These are phyloP conservation scores for Rhinichthys klamathensis DNA, from an alignment of 2,113 vertebrate species.

Conservation along the genomic window DNA sequence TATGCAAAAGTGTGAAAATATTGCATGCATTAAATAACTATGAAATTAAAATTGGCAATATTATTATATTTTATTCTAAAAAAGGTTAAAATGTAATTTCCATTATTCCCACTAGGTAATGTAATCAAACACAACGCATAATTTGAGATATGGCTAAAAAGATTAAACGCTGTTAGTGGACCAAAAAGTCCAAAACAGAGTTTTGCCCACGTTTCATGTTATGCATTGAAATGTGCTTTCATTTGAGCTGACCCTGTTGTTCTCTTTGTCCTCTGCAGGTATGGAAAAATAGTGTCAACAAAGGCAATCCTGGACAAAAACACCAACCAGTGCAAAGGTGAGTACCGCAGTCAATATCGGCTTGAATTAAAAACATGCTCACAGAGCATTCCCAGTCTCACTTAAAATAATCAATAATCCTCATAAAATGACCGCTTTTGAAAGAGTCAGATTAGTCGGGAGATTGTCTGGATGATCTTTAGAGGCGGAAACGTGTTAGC, in stretches of 20 bases:
- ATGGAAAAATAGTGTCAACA: constrained; percentile 98
- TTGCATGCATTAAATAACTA: not conserved
- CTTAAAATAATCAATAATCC: constrained; percentile 23
- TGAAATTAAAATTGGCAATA: not conserved
- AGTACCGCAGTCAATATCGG: constrained; percentile 47
- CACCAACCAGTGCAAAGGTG: constrained; percentile 99
- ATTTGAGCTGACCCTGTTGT: constrained; percentile 34
- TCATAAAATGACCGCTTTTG: not conserved
- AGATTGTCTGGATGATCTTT: constrained; percentile 59
- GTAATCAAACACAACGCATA: not conserved
- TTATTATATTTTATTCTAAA: not conserved
- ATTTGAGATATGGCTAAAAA: not conserved
- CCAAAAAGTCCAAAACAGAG: not conserved
- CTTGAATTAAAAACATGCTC: constrained; percentile 5
- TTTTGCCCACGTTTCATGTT: not conserved
- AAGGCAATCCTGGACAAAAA: constrained; percentile 99
- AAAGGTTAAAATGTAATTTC: not conserved
- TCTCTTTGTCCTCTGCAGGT: constrained; percentile 76
- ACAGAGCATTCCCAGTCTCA: not conserved
- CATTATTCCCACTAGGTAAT: not conserved
- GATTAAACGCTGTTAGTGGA: too few relatives aligned
- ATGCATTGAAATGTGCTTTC: not conserved
- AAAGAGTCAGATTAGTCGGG: constrained; percentile 4
- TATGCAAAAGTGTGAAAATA: not conserved
- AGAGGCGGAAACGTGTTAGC: constrained; percentile 72